Evolutionary conservation across 2,888 invertebrate genomes (phyloP).

Genomic region (Vanessa cardui): DNA sequence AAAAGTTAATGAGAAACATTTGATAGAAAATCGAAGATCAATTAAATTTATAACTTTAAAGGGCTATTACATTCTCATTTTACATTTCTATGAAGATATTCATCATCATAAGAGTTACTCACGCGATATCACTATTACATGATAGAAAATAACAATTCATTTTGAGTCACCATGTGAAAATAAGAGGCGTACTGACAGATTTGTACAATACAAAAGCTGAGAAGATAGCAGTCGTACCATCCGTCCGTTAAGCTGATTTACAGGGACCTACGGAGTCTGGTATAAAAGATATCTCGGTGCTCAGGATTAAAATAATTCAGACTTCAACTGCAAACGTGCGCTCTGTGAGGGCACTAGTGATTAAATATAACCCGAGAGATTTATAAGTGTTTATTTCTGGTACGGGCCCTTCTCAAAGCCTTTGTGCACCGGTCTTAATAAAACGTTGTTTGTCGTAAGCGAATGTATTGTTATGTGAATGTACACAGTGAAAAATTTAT

Average conservation of each 20-base stretch:
- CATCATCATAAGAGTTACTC: background rate
- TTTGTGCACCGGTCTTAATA: constrained; percentile 65
- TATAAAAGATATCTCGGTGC: constrained; percentile 68
- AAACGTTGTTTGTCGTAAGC: constrained; percentile 69
- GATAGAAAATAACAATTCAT: constrained; percentile 7
- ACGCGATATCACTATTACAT: background rate
- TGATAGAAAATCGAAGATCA: no score
- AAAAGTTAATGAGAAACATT: no score
- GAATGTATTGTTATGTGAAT: constrained; percentile 66
- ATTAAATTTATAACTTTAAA: background rate
- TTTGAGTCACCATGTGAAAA: constrained; percentile 48
- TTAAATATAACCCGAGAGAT: constrained; percentile 78
- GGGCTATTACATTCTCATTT: background rate
- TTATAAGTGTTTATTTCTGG: constrained; percentile 79
- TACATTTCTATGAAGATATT: constrained; percentile 2
- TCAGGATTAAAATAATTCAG: constrained; percentile 74
- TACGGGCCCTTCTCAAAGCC: constrained; percentile 49
- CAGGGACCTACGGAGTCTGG: constrained; percentile 64
- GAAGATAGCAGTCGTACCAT: constrained; percentile 66
- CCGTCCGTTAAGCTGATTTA: constrained; percentile 79
- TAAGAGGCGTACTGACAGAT: constrained; percentile 56
- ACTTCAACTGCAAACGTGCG: constrained; percentile 71
- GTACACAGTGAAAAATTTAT: constrained; percentile 62
- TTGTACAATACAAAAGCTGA: constrained; percentile 60
- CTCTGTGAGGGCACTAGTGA: constrained; percentile 71